These are phyloP conservation scores for Rugalucina vietnamica DNA, from an alignment of 2,888 invertebrate genomes.

Conservation along the genomic window DNA sequence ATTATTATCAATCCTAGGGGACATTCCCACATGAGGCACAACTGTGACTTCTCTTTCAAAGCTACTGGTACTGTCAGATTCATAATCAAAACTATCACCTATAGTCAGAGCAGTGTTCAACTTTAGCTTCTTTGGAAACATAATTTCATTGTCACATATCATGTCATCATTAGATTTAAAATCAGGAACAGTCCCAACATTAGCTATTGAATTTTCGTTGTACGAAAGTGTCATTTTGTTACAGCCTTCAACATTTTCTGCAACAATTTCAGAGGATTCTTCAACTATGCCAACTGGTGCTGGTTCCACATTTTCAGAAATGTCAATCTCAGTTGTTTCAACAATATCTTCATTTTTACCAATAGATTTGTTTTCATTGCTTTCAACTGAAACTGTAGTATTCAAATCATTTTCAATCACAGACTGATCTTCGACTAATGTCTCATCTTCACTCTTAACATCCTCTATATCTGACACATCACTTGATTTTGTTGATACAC, in stretches of 20 bases:
- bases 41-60: background rate
- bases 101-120: background rate
- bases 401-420: background rate
- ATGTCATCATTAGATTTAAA: background rate
- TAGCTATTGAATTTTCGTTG: too few species aligned
- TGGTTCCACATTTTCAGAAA: background rate
- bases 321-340: background rate
- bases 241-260: too few species aligned
- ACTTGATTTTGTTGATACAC: background rate
- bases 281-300: background rate
- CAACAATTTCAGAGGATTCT: background rate
- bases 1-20: background rate
- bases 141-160: background rate
- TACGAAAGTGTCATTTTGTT: too few species aligned
- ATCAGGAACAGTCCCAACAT: background rate
- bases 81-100: constrained; percentile 10
- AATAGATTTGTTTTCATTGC: background rate
- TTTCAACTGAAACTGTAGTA: background rate
- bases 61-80: background rate
- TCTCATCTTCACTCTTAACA: background rate
- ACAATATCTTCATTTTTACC: background rate
- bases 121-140: background rate
- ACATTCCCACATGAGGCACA: background rate
- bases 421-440: background rate
- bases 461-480: background rate